phyloP scores from a whole-genome alignment of 1,140 invertebrate species.

The Gonioctena quinquepunctata region DNA sequence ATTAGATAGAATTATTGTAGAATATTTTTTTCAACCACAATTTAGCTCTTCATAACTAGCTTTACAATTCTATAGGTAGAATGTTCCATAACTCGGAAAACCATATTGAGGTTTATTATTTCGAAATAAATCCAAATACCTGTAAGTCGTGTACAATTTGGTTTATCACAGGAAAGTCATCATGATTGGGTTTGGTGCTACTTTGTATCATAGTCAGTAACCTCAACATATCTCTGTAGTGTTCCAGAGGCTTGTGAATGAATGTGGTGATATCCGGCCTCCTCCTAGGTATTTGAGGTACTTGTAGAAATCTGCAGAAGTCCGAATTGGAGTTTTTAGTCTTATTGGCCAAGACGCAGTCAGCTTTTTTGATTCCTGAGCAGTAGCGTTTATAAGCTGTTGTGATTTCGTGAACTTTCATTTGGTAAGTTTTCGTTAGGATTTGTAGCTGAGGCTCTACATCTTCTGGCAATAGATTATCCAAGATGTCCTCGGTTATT shows the following conservation, averaged over 20 bases:
- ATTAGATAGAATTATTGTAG: no score
- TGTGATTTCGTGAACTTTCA: constrained; percentile 71
- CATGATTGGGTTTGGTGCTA: constrained; percentile 55
- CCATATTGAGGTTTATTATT: no score
- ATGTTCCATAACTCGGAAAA: no score
- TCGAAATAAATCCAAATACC: no score
- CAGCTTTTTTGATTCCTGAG: constrained; percentile 78
- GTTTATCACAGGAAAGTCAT: constrained; percentile 56
- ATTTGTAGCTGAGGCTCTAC: constrained; percentile 68
- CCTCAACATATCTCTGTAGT: constrained; percentile 68
- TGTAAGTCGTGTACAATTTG: constrained; percentile 59
- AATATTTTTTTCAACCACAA: no score
- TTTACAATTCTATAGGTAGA: no score
- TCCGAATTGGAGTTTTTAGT: constrained; percentile 57
- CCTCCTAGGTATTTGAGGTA: constrained; percentile 75
- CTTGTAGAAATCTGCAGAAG: constrained; percentile 67
- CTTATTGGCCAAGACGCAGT: constrained; percentile 73
- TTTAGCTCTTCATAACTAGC: no score
- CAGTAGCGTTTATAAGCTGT: constrained; percentile 79
- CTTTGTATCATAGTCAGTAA: constrained; percentile 58
- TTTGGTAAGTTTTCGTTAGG: constrained; percentile 71
- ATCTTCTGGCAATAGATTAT: constrained; percentile 74
- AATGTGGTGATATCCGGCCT: constrained; percentile 81
- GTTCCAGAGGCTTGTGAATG: constrained; percentile 78
- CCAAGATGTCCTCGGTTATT: constrained; percentile 78